Evolutionary conservation across 37 sponge, comb jelly and placozoan species (phyloP), one percentile per base, ranked within the genome.

Genomic region (Mnemiopsis leidyi): DNA sequence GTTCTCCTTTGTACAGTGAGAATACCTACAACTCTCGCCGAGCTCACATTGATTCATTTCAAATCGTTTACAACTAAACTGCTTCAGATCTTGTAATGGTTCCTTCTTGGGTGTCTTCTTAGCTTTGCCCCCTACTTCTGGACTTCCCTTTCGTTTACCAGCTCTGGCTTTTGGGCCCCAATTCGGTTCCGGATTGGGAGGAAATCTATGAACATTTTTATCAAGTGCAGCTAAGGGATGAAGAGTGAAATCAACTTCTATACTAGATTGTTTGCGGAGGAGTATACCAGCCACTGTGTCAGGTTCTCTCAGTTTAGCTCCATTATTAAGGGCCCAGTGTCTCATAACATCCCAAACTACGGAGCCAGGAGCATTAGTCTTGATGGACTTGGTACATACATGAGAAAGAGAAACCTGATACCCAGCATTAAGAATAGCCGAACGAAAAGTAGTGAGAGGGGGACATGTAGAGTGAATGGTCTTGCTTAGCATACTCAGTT

Each of bases 91-190:
- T 0, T 32, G 33, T 18, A 48, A 13, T 83, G 95, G 32, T 13
- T 83, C 36, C 35, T 33, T 23, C 31, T 3, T 32, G 16, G 38
- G 92, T 26, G 93, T 92, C 77, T 94, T 92, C 68, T 93, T 94
- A 0, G 94, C 94, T 68, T 94, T 76, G 0, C 61, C 83, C 32
- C 95, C 71, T 37, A 93, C 93, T 24, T 94, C 38, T 9, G 36
- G 30, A 0, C 82, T 28, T 0, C 0, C 39, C 39, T 25, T 95
- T 96, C 94, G 94, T 94, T 97, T 98, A 40, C 96, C 96, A 32
- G 97, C 97, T 69, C 96, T 95, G 24, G 96, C 83, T 69, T 97
- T 97, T 9, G 99, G 99, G 29, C 99, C 99, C 99, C 99, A 99
- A 93, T 99, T 97, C 16, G 97, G 94, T 48, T 96, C 94, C 23